Evolutionary conservation across 2,113 vertebrate genomes (phyloP).

Genomic region (Phyllostomus discolor): DNA sequence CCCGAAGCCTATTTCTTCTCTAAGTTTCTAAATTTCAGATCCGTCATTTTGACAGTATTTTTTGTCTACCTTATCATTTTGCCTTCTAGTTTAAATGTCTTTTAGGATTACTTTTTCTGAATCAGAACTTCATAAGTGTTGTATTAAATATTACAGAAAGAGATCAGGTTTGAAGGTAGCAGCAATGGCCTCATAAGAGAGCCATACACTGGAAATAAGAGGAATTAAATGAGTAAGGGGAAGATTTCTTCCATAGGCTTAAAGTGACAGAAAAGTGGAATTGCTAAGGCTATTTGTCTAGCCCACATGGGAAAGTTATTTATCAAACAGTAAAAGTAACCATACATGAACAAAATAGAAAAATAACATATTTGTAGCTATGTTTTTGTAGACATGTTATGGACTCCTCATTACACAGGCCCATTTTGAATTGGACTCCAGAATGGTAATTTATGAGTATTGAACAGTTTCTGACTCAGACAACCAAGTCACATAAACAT

Average conservation of each 20-base stretch:
- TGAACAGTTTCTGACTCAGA: not conserved
- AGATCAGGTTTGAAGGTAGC: not conserved
- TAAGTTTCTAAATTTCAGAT: slow-evolving; percentile 25
- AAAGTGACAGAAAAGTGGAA: not conserved
- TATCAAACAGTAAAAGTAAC: not conserved
- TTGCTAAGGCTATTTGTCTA: slow-evolving; percentile 7
- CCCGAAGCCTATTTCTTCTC: not conserved
- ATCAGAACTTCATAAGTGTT: not conserved
- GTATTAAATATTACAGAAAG: not conserved
- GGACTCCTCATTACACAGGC: not conserved
- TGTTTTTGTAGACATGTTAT: not conserved
- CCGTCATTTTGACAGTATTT: slow-evolving; percentile 14
- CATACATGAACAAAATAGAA: not conserved
- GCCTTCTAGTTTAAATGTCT: not conserved
- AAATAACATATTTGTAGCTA: not conserved
- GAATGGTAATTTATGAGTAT: not conserved
- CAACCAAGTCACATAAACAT: not conserved
- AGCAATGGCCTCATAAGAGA: not conserved
- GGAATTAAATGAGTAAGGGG: not conserved
- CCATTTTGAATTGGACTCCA: not conserved
- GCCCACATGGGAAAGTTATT: not conserved
- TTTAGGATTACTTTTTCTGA: slow-evolving; percentile 50
- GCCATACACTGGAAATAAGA: not conserved
- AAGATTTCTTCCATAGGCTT: not conserved
- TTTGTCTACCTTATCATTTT: not conserved